Evolutionary conservation across 2,113 vertebrate genomes (phyloP).

Genomic region (Shinisaurus crocodilurus): DNA sequence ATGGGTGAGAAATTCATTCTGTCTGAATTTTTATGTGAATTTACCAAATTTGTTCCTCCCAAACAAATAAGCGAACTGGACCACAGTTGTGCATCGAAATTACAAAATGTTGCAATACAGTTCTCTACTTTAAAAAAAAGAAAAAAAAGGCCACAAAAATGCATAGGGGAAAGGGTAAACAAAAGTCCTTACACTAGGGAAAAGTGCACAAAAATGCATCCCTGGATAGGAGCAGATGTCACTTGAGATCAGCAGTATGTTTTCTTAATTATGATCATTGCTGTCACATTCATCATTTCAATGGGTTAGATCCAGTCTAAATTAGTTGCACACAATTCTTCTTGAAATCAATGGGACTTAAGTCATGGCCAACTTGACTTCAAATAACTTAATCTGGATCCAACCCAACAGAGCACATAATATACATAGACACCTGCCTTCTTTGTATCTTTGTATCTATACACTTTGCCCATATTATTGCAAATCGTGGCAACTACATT

Average conservation of each 20-base stretch:
- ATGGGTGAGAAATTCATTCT: too few relatives aligned
- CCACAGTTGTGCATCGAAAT: too few relatives aligned
- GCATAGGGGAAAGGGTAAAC: too few relatives aligned
- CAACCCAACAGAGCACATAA: neutral
- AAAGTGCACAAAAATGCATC: too few relatives aligned
- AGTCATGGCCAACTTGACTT: neutral
- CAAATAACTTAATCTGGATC: neutral
- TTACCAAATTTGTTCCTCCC: too few relatives aligned
- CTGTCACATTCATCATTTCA: neutral
- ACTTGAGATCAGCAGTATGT: neutral
- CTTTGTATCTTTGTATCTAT: neutral
- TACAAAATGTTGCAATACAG: too few relatives aligned
- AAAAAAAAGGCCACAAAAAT: too few relatives aligned
- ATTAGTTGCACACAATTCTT: neutral
- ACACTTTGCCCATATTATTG: neutral
- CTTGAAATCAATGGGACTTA: neutral
- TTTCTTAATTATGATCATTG: neutral
- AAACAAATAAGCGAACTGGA: too few relatives aligned
- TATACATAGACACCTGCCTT: neutral
- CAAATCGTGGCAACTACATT: neutral
- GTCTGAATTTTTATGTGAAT: too few relatives aligned
- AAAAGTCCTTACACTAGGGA: too few relatives aligned
- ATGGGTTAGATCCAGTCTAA: neutral
- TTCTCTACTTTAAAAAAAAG: too few relatives aligned
- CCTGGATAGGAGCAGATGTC: neutral